phyloP scores from a whole-genome alignment of 1,140 invertebrate genomes.

The Trichogramma pretiosum region DNA sequence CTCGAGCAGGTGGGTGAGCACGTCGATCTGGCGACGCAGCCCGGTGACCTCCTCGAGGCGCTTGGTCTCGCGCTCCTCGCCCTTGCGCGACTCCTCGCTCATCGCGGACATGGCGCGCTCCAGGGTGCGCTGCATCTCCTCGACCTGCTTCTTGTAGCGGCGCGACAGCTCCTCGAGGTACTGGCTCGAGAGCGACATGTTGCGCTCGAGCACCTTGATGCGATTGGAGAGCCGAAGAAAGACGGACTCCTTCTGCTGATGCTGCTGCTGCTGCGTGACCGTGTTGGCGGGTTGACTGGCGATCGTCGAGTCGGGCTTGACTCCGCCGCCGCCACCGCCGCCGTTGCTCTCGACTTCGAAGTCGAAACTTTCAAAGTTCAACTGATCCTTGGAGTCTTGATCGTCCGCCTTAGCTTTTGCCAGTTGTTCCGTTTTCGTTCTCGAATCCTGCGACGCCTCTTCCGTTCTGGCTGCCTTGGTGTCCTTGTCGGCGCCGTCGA shows the following conservation, averaged over 20 bases:
- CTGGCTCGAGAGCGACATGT: constrained; percentile 91
- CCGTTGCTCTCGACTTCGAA: constrained; percentile 35
- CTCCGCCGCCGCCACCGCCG: constrained; percentile 22
- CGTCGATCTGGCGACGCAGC: constrained; percentile 53
- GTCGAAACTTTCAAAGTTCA: constrained; percentile 44
- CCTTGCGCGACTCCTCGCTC: constrained; percentile 62
- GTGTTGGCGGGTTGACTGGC: constrained; percentile 29
- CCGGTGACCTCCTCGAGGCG: constrained; percentile 53
- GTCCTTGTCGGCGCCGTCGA: neutral
- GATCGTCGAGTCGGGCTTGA: constrained; percentile 22
- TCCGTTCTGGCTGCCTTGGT: constrained; percentile 5
- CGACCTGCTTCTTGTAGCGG: constrained; percentile 91
- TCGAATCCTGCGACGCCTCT: constrained; percentile 12
- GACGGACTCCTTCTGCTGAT: constrained; percentile 80
- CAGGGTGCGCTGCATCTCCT: constrained; percentile 82
- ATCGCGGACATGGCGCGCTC: constrained; percentile 70
- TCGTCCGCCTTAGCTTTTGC: constrained; percentile 22
- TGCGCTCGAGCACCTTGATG: constrained; percentile 90
- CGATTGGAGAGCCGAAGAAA: constrained; percentile 90
- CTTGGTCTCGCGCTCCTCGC: constrained; percentile 59
- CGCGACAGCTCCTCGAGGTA: constrained; percentile 91
- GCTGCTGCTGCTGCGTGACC: constrained; percentile 55
- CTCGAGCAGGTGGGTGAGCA: constrained; percentile 49
- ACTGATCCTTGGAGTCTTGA: constrained; percentile 38
- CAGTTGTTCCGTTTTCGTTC: constrained; percentile 21